These are phyloP conservation scores for Colinus virginianus DNA, from an alignment of 2,113 vertebrate species.

Conservation along the genomic window DNA sequence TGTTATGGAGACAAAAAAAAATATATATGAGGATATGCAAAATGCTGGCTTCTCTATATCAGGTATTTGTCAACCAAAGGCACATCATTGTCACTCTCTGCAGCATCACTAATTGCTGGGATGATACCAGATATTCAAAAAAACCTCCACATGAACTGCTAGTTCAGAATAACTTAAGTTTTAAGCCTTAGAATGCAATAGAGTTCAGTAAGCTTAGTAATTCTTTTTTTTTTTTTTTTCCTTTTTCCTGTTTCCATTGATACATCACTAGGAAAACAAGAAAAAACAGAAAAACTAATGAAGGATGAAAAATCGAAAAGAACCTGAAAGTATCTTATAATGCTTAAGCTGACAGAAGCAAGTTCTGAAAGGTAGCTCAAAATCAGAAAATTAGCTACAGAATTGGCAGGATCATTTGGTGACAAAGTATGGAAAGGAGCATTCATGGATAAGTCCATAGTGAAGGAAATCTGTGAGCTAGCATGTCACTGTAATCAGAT, in stretches of 20 bases:
- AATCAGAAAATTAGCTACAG: not conserved
- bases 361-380: not conserved
- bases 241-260: not conserved
- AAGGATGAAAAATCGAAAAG: not conserved
- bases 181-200: not conserved
- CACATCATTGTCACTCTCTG: not conserved
- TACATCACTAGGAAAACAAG: not conserved
- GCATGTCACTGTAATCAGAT: not conserved
- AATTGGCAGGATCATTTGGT: not conserved
- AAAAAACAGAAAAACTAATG: not conserved
- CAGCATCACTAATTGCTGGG: not conserved
- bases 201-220: not conserved
- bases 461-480: not conserved
- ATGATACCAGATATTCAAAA: not conserved
- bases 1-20: not conserved
- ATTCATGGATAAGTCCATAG: fast-evolving
- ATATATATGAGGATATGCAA: fast-evolving
- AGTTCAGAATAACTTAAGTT: not conserved
- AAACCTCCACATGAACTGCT: not conserved
- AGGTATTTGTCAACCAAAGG: not conserved
- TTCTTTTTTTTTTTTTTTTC: not conserved
- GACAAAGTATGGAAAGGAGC: not conserved
- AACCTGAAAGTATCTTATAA: not conserved
- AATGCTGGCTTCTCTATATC: not conserved
- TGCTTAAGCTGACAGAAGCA: fast-evolving